phyloP scores from a whole-genome alignment of 2,888 invertebrate genomes.

The Acrocera orbiculus region DNA sequence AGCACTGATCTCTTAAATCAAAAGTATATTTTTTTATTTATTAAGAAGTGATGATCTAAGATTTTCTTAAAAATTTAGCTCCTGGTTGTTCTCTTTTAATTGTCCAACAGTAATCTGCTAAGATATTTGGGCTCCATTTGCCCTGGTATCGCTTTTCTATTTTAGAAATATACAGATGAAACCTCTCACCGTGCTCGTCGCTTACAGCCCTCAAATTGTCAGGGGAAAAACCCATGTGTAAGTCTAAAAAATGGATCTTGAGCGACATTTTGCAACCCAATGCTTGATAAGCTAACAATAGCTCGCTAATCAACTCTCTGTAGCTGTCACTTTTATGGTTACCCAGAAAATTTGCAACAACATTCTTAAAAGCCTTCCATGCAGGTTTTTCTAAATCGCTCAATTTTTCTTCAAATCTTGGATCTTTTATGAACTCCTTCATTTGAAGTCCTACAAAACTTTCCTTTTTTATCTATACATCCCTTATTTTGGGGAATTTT shows the following conservation, averaged over 20 bases:
- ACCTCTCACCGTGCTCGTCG: slow-evolving; percentile 24
- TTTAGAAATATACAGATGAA: slow-evolving; percentile 22
- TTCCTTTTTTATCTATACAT: too few species aligned
- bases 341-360: slow-evolving; percentile 9
- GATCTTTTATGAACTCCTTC: too few species aligned
- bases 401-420: slow-evolving; percentile 9
- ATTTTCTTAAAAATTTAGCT: slow-evolving; percentile 1
- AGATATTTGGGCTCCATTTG: slow-evolving; percentile 17
- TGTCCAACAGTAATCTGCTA: slow-evolving; percentile 21
- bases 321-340: slow-evolving; percentile 11
- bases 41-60: too few species aligned
- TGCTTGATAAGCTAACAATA: slow-evolving; percentile 8
- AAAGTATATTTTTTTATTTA: too few species aligned
- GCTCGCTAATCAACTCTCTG: slow-evolving; percentile 8
- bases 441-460: too few species aligned
- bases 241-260: slow-evolving; percentile 22
- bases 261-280: slow-evolving; percentile 18
- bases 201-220: slow-evolving; percentile 21
- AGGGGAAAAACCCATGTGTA: slow-evolving; percentile 22
- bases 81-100: slow-evolving; percentile 7
- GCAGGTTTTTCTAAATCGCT: slow-evolving; percentile 8
- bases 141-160: slow-evolving; percentile 22
- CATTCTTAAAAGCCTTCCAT: slow-evolving; percentile 5
- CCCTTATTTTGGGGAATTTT: too few species aligned
- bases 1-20: too few species aligned